A percentile compares a stretch with the other conserved stretches of the same genome.
phyloP scores from a whole-genome alignment of 2,888 invertebrate genomes.

The Habroteleia sp. region DNA sequence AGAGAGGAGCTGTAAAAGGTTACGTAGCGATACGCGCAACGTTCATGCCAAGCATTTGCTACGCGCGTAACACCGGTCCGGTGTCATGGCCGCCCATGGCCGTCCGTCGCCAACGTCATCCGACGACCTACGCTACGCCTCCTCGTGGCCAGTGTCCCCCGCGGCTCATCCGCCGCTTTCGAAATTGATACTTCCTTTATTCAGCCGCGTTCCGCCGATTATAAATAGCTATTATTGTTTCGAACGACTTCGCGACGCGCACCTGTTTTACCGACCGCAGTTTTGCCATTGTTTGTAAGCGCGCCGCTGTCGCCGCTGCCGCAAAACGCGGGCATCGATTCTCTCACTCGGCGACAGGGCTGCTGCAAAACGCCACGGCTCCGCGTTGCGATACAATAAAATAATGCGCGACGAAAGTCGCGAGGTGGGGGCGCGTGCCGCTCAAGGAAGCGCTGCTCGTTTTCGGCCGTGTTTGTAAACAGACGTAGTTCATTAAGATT shows the following conservation, averaged over 20 bases:
- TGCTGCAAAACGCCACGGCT: not conserved
- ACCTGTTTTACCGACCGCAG: constrained; percentile 13
- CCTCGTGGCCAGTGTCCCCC: constrained; percentile 30
- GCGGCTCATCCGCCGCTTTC: constrained; percentile 40
- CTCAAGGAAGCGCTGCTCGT: not conserved
- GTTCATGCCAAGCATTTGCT: constrained; percentile 65
- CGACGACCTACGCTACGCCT: constrained; percentile 59
- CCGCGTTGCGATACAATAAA: not conserved
- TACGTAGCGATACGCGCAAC: constrained; percentile 59
- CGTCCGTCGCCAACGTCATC: constrained; percentile 67
- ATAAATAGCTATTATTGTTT: constrained; percentile 19
- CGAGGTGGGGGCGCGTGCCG: constrained; percentile 5
- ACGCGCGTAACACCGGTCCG: constrained; percentile 65
- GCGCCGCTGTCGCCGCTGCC: not conserved
- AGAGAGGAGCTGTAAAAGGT: constrained; percentile 49
- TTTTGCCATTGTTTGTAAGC: not conserved
- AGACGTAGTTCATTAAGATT: not conserved
- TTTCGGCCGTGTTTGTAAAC: constrained; percentile 20
- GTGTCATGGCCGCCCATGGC: constrained; percentile 72
- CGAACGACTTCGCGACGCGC: not conserved
- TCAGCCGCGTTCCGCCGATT: constrained; percentile 10
- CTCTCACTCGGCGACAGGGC: constrained; percentile 1
- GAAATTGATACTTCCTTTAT: constrained; percentile 37
- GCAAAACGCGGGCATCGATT: not conserved
- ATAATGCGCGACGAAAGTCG: not conserved